Conservation (phyloP, 2,888 invertebrate species). For the Andrena flavipes region DNA sequence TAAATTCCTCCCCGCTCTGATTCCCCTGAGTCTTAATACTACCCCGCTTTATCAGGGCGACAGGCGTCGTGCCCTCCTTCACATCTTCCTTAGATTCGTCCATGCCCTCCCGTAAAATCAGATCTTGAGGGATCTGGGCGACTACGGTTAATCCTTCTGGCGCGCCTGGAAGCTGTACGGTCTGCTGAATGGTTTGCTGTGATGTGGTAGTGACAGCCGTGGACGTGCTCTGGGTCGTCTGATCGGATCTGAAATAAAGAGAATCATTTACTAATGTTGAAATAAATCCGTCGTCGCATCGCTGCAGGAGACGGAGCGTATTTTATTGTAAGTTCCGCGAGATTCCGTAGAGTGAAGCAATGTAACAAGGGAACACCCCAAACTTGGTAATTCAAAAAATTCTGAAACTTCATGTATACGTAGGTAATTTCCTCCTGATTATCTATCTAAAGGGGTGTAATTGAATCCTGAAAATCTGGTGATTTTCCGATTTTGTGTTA, state of each 20-base stretch:
- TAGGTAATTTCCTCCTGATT: no score
- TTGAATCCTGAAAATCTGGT: no score
- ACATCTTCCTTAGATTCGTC: slow-evolving; percentile 85
- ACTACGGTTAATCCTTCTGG: slow-evolving; percentile 89
- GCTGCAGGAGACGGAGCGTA: no score
- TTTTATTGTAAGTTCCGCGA: no score
- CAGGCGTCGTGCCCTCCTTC: slow-evolving; percentile 85
- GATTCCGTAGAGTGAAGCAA: no score
- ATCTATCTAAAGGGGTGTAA: no score
- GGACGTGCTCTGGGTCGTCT: slow-evolving; percentile 84
- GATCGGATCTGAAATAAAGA: slow-evolving; percentile 78
- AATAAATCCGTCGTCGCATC: background rate
- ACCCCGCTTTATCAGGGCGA: slow-evolving; percentile 85
- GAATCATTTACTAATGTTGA: background rate
- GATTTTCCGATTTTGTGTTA: no score
- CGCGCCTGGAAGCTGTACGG: slow-evolving; percentile 85
- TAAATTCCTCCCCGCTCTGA: slow-evolving; percentile 82
- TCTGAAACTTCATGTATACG: no score
- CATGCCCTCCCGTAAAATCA: slow-evolving; percentile 87
- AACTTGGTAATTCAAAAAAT: no score
- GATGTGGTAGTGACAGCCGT: slow-evolving; percentile 83
- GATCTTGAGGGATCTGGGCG: slow-evolving; percentile 89
- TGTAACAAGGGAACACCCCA: no score
- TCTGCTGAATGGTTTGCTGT: slow-evolving; percentile 84
- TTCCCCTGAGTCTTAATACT: slow-evolving; percentile 84